These are phyloP conservation scores for Xiphophorus hellerii DNA, from an alignment of 2,113 vertebrate species.

Conservation along the genomic window DNA sequence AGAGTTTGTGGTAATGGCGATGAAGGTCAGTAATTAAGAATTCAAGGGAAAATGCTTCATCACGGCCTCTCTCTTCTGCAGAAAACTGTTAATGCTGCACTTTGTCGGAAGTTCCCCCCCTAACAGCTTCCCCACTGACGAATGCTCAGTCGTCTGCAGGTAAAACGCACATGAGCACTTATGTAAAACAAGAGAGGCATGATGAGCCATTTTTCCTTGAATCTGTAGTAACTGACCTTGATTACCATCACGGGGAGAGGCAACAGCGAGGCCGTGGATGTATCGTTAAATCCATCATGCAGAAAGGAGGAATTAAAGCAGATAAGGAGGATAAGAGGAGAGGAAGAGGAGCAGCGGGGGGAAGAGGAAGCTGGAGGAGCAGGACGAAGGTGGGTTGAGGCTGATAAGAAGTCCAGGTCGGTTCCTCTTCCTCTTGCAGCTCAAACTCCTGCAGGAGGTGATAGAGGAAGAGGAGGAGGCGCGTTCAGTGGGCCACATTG, in stretches of 20 bases:
- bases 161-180: slow-evolving; percentile 34
- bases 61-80: not conserved
- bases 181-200: slow-evolving; percentile 47
- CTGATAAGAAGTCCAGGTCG: slow-evolving; percentile 27
- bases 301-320: slow-evolving; percentile 12
- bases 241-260: slow-evolving; percentile 26
- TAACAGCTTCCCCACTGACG: slow-evolving; percentile 5
- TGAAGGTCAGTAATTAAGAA: slow-evolving; percentile 50
- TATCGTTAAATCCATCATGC: slow-evolving; percentile 19
- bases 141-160: slow-evolving; percentile 11
- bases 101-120: slow-evolving; percentile 27
- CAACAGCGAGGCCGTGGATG: slow-evolving; percentile 21
- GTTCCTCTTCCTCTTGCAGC: slow-evolving; percentile 24
- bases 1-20: not conserved
- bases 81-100: slow-evolving; percentile 47
- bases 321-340: not conserved
- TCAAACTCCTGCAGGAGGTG: slow-evolving; percentile 37
- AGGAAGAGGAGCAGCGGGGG: not conserved
- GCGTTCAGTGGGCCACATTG: slow-evolving; percentile 65
- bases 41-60: slow-evolving; percentile 35
- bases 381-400: not conserved
- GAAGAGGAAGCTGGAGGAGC: not conserved
- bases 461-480: slow-evolving; percentile 24
- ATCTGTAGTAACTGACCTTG: slow-evolving; percentile 59
- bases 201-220: slow-evolving; percentile 54